Conservation (phyloP, 2,113 vertebrate species). For the Cochlearius cochlearius region DNA sequence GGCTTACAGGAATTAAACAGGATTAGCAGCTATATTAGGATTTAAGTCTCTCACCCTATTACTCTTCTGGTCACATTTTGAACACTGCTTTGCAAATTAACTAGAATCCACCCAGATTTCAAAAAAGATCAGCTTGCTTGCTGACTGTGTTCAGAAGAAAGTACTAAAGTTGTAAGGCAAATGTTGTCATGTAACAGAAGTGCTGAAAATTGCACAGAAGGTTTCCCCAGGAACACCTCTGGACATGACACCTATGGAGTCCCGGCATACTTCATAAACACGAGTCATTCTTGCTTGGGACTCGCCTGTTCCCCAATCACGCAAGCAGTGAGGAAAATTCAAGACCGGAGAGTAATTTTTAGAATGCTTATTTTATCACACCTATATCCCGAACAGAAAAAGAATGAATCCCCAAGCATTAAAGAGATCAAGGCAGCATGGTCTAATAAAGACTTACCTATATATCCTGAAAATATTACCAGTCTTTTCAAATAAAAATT, state of each 20-base stretch:
- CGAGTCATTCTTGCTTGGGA: neutral
- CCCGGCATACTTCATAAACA: neutral
- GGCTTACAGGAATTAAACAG: constrained; percentile 71
- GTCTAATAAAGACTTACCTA: neutral
- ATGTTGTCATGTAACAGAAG: neutral
- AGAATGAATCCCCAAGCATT: neutral
- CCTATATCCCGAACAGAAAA: neutral
- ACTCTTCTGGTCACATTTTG: constrained; percentile 62
- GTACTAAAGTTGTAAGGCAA: neutral
- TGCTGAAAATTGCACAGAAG: fast-evolving
- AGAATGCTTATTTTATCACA: neutral
- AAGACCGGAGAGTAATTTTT: neutral
- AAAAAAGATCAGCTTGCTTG: neutral
- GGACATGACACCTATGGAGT: neutral
- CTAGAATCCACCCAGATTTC: neutral
- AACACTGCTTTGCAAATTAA: constrained; percentile 47
- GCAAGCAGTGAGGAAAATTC: neutral
- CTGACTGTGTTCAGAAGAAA: neutral
- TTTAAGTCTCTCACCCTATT: constrained; percentile 76
- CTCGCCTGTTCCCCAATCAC: neutral
- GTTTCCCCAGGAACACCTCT: neutral
- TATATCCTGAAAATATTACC: neutral
- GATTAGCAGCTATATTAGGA: constrained; percentile 80
- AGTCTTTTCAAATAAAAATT: neutral
- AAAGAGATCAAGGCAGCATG: neutral